Conservation (phyloP, 2,797 vertebrate species). For the Myoxocephalus aenaeus region DNA sequence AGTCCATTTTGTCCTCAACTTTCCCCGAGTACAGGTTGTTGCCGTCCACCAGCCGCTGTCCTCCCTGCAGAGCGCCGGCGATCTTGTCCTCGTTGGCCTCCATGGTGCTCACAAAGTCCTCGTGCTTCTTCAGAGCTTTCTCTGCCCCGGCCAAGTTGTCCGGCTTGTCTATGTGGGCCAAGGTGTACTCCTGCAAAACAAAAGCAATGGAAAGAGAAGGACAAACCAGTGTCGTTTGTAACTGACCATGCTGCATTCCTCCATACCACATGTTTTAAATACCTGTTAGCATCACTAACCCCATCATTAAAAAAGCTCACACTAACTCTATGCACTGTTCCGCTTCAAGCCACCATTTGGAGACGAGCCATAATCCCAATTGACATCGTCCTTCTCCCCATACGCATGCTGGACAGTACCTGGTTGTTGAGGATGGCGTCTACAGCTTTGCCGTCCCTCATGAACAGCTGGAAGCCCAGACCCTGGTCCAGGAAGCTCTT, state of each 20-base stretch:
- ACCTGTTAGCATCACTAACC: conserved; percentile 25
- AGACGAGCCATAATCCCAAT: not conserved
- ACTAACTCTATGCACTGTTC: not conserved
- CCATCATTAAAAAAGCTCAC: conserved; percentile 28
- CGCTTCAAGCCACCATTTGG: not conserved
- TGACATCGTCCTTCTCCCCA: not conserved
- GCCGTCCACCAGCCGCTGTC: conserved; percentile 87
- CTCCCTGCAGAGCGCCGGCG: conserved; percentile 80
- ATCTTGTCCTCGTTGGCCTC: conserved; percentile 93
- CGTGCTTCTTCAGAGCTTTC: conserved; percentile 90
- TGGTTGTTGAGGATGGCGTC: conserved; percentile 95
- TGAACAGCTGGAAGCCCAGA: conserved; percentile 93
- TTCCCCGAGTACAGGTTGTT: conserved; percentile 90
- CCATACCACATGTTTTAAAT: conserved; percentile 37
- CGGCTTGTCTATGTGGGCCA: conserved; percentile 90
- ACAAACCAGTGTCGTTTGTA: not conserved
- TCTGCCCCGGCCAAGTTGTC: conserved; percentile 90
- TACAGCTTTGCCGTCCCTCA: conserved; percentile 91
- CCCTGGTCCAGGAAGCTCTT: conserved; percentile 89
- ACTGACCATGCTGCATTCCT: conserved; percentile 56
- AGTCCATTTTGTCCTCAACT: conserved; percentile 89
- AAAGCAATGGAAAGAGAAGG: conserved; percentile 1
- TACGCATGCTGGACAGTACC: conserved; percentile 76
- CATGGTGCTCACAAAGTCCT: conserved; percentile 90
- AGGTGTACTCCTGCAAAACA: conserved; percentile 89